Base-by-base conservation (phyloP, 1,140 invertebrate species). In the Lasaia peninsularis region DNA sequence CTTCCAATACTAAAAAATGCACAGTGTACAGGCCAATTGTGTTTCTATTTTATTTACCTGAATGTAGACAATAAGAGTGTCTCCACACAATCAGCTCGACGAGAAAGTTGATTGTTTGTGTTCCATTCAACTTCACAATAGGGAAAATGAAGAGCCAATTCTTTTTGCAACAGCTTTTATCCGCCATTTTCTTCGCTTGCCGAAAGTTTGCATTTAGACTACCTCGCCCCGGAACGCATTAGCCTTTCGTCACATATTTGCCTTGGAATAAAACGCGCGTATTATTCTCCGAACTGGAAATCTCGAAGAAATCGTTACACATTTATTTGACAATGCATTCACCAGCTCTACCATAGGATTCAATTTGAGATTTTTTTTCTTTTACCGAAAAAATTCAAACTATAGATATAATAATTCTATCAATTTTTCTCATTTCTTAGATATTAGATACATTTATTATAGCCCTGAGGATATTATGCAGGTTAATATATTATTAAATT, bases 91-190 rank as follows among this genome's bases (percentile, higher is more conserved):
- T 88, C 85, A 88, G 69, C 73, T 69, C 72, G 69, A 73, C 78
- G 75, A 74, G 72, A 80, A 80, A 85, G 65, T 85, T 88, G 81
- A 88, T 85, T 86, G 82, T 85, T 86, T 79, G 74, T 79, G 71
- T 79, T 74, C 77, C 75, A 83, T 88, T 88, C 83, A 85, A 80
- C 71, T 82, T 83, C 75, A 88, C 83, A 88, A 88, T 86, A 76
- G 83, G 79, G 78, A 86, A 86, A 86, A 88, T 88, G 83, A 85
- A 80, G 78, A 82, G 77, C 80, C 81, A 88, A 86, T 88, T 88
- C 80, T 80, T 84, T 81, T 77, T 79, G 70, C 69, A 74, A 77
- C 67, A 70, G 77, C 73, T 80, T 84, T 85, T 83, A 80, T 80
- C 68, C 72, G 55, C 67, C 69, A 74, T 81, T 86, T 82, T 75